A percentile compares a stretch with the other conserved stretches of the same genome.
Conservation (phyloP, 2,113 vertebrate species). For the Hippolais icterina region DNA sequence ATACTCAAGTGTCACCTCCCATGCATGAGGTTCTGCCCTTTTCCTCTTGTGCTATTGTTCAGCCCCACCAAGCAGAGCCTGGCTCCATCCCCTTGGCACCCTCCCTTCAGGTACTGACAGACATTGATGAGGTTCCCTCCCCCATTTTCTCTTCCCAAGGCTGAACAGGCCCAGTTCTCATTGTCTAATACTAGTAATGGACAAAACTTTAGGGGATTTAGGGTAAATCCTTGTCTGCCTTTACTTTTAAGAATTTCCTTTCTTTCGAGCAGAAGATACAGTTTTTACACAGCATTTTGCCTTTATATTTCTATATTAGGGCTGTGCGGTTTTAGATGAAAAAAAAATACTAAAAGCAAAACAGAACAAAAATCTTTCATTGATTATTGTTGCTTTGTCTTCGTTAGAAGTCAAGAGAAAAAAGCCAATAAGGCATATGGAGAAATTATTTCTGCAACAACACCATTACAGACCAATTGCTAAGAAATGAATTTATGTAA, state of each 20-base stretch:
- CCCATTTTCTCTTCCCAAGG: not conserved
- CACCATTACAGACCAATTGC: constrained; percentile 36
- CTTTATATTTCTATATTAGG: not conserved
- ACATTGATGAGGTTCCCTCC: not conserved
- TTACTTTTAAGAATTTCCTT: not conserved
- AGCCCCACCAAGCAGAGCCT: not conserved
- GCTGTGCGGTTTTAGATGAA: not conserved
- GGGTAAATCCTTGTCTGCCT: not conserved
- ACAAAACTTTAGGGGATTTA: not conserved
- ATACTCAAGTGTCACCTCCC: not conserved
- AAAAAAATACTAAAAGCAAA: not conserved
- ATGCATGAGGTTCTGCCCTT: not conserved
- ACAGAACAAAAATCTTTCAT: not conserved
- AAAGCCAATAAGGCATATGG: not conserved
- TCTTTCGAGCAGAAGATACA: not conserved
- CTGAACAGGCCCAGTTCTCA: not conserved
- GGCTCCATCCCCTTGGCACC: not conserved
- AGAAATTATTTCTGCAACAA: constrained; percentile 21
- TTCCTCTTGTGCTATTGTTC: not conserved
- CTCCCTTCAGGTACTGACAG: not conserved
- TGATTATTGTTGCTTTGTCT: not conserved
- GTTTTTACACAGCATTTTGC: not conserved
- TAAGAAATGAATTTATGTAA: constrained; percentile 25
- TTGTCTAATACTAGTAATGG: not conserved
- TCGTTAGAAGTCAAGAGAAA: constrained; percentile 14